Base-by-base conservation (phyloP, 2,888 invertebrate genomes). In the Pantelozetes paolii region DNA sequence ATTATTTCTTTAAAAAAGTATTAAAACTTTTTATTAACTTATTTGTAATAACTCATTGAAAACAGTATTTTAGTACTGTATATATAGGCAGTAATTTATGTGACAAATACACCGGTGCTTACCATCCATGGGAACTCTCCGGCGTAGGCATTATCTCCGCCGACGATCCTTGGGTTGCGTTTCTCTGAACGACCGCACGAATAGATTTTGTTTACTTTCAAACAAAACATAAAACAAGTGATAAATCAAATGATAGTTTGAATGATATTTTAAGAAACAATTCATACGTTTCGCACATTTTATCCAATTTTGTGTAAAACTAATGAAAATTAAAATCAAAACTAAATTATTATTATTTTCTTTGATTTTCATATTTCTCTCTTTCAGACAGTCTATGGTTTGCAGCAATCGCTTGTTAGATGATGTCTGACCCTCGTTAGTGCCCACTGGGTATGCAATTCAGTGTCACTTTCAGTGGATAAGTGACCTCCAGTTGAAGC, bases 41-140 rank as follows among this genome's bases (percentile, higher is more conserved):
- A 62, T n/a, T 32, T 36, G 5, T 36, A 2, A 62, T 2, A 1
- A 32, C n/a, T n/a, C n/a, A n/a, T n/a, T n/a, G 15, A 59, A 59
- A 59, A 45, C 13, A 45, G 45, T 18, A 48, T 48, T 48, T 48
- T 48, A 48, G n/a, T 48, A n/a, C 2, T 9, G 20, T 48, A 64
- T 64, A 20, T n/a, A n/a, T n/a, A n/a, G n/a, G n/a, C 18, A 11
- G 11, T 13, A 67, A 48, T 26, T 45, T 45, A 71, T 50, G 26
- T 50, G 42, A 26, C 26, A 42, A 42, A 42, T 57, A 13, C 6
- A 54, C 30, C 15, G 57, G 30, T 64, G 74, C 75, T 72, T 59
- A 77, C 77, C 62, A 74, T 76, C 77, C 77, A 77, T 6, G 77
- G 77, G 40, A 74, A 76, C 67, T 77, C 75, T 15, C 77, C 77